These are phyloP conservation scores for Elephantulus edwardii DNA, from an alignment of 2,113 vertebrate species.

Conservation along the genomic window DNA sequence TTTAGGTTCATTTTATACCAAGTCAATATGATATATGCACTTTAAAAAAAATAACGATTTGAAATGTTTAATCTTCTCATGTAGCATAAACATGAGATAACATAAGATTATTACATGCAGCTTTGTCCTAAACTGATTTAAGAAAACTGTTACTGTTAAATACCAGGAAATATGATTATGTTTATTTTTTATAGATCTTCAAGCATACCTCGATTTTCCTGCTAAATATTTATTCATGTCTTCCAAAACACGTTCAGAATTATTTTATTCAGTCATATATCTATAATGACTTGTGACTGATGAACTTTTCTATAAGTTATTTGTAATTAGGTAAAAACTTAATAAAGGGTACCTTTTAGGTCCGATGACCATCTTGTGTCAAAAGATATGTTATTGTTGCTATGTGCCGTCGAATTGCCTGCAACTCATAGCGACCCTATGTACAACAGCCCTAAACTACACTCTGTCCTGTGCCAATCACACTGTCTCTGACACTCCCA, in stretches of 20 bases:
- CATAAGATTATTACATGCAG: neutral
- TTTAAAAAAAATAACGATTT: neutral
- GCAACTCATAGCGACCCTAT: no score
- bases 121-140: neutral
- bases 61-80: neutral
- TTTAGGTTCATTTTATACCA: neutral
- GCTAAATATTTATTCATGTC: neutral
- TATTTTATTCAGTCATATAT: neutral
- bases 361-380: no score
- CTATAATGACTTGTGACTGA: neutral
- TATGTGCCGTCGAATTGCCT: no score
- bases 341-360: neutral
- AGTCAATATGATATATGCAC: neutral
- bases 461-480: no score
- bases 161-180: neutral
- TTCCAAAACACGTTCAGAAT: neutral
- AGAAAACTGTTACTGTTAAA: neutral
- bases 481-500: no score
- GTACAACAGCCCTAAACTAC: no score
- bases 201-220: neutral
- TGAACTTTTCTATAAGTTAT: neutral
- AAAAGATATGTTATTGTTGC: no score
- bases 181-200: neutral
- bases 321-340: neutral
- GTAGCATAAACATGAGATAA: neutral